Base-by-base conservation (phyloP, 1,140 invertebrate species). In the Brachionus rubens region DNA sequence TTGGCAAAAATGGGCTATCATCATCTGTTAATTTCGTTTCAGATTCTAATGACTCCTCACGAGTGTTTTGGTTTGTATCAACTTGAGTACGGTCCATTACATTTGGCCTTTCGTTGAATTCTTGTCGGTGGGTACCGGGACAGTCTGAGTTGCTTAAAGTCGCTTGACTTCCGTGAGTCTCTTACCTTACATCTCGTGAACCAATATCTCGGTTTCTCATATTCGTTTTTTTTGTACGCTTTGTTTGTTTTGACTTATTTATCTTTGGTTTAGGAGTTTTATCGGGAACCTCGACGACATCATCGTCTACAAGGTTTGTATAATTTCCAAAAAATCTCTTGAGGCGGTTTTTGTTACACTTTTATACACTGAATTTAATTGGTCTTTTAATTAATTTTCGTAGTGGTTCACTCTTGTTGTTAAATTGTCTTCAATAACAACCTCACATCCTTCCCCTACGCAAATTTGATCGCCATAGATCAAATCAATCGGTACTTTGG, bases 381-480 rank as follows among this genome's bases (percentile, higher is more conserved):
- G 10, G 7, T 50, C 47, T 50, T 50, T 50, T 24, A 50, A 50
- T 50, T 50, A n/a, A 16, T 50, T 6, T 16, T 7, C 47, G 16
- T 50, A n/a, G n/a, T n/a, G n/a, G n/a, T n/a, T n/a, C n/a, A n/a
- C n/a, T n/a, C n/a, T n/a, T n/a, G n/a, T n/a, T 21, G 43, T 46
- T 46, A 46, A 46, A 46, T 46, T 46, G 3, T 46, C 43, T 7
- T 46, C 43, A 46, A 46, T 46, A 46, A 46, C 43, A 46, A 46
- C 43, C 48, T 52, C 48, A 24, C 19, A 12, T 52, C 48, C 48
- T 52, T 52, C 48, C 48, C 48, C 48, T 52, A 16, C 48, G 48
- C 14, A 2, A 52, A 24, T n/a, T 52, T 21, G 48, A 52, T 52
- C 48, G 14, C 48, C 48, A 21, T 24, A 52, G 19, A 52, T 52